Evolutionary conservation across 2,113 vertebrate species (phyloP).

Genomic region (Cygnus atratus): DNA sequence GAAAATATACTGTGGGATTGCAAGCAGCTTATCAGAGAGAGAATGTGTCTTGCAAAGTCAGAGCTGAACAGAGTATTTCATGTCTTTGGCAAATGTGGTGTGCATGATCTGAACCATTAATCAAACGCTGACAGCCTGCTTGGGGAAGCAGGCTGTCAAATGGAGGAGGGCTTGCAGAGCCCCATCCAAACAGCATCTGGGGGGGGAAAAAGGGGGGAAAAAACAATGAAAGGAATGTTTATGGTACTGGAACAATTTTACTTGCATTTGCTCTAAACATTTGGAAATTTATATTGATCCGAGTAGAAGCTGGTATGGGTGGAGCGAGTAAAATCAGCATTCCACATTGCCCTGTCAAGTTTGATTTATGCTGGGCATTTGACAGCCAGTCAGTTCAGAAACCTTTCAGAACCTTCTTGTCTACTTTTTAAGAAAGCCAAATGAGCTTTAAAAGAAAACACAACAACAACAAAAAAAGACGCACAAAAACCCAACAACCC

Average conservation of each 20-base stretch:
- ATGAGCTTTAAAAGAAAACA: not conserved
- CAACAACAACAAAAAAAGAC: not conserved
- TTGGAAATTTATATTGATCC: slow-evolving; percentile 47
- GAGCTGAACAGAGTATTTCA: slow-evolving; percentile 19
- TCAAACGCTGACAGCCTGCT: slow-evolving; percentile 27
- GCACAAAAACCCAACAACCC: not conserved
- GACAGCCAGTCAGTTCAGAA: slow-evolving; percentile 42
- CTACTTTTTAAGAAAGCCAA: not conserved
- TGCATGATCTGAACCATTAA: slow-evolving; percentile 43
- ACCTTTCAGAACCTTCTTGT: slow-evolving; percentile 21
- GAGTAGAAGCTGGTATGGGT: not conserved
- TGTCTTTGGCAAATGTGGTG: slow-evolving; percentile 53
- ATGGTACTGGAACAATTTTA: not conserved
- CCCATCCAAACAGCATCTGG: slow-evolving; percentile 26
- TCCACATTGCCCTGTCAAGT: not conserved
- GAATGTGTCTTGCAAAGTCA: slow-evolving; percentile 14
- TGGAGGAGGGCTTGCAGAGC: slow-evolving; percentile 8
- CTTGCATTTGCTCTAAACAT: not conserved
- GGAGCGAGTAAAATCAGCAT: not conserved
- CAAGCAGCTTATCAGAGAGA: not conserved
- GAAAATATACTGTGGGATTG: slow-evolving; percentile 7
- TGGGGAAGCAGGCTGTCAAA: slow-evolving; percentile 34
- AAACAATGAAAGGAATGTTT: slow-evolving; percentile 37
- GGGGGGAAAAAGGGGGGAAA: not conserved
- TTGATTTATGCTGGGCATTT: slow-evolving; percentile 55